Base-by-base conservation (phyloP, 2,113 vertebrate genomes). In the Mastomys natalensis region DNA sequence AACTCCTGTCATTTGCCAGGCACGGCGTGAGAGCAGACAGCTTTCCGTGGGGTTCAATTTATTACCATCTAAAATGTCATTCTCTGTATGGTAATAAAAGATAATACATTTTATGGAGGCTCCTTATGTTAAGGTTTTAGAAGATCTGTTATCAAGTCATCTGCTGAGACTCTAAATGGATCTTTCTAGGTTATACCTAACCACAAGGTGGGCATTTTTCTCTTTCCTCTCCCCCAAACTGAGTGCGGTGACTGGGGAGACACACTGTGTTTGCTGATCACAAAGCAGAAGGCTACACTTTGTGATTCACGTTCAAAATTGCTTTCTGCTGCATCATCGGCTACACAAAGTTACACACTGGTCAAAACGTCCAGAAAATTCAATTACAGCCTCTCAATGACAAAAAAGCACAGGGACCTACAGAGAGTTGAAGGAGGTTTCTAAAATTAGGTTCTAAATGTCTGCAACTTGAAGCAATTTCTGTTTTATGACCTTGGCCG, bases 351-450 rank as follows among this genome's bases (percentile, higher is more conserved):
- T 98, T 98, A 94, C 91, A 81, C 24, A 77, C 78, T 98, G 98
- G 98, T 98, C 98, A 97, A 95, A 98, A 98, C n/a, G 70, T 97
- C 91, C 97, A 97, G 98, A 97, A 98, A 98, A 98, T 98, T 98
- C 98, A 98, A 98, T 98, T 98, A 98, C 88, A 34, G 97, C 88
- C 96, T 98, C 97, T 94, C 93, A 97, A 89, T 95, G 90, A 97
- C 98, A 98, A 97, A 78, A 89, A 89, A 87, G 55, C 34, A 55
- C 94, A 93, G 70, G 91, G 86, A 93, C 90, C 85, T 91, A 94
- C 78, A 80, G 0, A 68, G 94, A 95, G 89, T 26, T 64, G 97
- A 97, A 86, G 91, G 97, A 96, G 87, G 97, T 93, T 98, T 97
- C 98, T 98, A 98, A 98, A 98, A 98, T 98, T 97, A 98, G 96